A percentile compares a stretch with the other conserved stretches of the same genome.
These are phyloP conservation scores for Coregonus clupeaformis DNA, from an alignment of 2,113 vertebrate genomes.

Conservation along the genomic window DNA sequence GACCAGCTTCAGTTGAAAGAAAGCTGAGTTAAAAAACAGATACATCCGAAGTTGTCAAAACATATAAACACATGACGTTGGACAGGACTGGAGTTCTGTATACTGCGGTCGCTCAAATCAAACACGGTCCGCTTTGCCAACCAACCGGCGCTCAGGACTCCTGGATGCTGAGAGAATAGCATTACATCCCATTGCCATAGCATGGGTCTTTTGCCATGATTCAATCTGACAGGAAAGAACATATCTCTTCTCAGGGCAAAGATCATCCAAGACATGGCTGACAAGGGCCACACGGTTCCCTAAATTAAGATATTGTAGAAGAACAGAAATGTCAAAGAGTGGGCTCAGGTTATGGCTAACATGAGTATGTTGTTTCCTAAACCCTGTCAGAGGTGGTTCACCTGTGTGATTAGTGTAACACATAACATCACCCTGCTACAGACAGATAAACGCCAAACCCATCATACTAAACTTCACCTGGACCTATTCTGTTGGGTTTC, in stretches of 20 bases:
- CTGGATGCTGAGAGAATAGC: not conserved
- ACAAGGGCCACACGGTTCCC: too few relatives aligned
- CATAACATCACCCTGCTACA: too few relatives aligned
- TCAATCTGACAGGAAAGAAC: too few relatives aligned
- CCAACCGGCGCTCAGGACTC: not conserved
- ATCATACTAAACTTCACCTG: slow-evolving; percentile 3
- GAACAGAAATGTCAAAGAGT: too few relatives aligned
- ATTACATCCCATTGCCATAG: not conserved
- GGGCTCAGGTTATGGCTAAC: too few relatives aligned
- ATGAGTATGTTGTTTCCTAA: slow-evolving; percentile 8
- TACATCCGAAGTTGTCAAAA: slow-evolving; percentile 44
- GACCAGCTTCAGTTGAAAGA: slow-evolving; percentile 41
- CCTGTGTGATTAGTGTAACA: slow-evolving; percentile 12
- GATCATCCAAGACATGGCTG: too few relatives aligned
- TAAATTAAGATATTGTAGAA: too few relatives aligned
- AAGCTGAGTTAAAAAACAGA: slow-evolving; percentile 31
- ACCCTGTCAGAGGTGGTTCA: slow-evolving; percentile 24
- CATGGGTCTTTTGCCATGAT: too few relatives aligned
- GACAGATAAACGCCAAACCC: too few relatives aligned
- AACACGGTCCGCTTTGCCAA: not conserved
- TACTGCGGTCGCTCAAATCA: slow-evolving; percentile 26
- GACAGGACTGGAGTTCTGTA: not conserved
- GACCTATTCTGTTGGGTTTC: slow-evolving; percentile 27
- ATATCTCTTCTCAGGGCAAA: too few relatives aligned
- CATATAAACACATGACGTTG: slow-evolving; percentile 29